phyloP scores from a whole-genome alignment of 2,888 invertebrate genomes.

The Cheilosia impressa region DNA sequence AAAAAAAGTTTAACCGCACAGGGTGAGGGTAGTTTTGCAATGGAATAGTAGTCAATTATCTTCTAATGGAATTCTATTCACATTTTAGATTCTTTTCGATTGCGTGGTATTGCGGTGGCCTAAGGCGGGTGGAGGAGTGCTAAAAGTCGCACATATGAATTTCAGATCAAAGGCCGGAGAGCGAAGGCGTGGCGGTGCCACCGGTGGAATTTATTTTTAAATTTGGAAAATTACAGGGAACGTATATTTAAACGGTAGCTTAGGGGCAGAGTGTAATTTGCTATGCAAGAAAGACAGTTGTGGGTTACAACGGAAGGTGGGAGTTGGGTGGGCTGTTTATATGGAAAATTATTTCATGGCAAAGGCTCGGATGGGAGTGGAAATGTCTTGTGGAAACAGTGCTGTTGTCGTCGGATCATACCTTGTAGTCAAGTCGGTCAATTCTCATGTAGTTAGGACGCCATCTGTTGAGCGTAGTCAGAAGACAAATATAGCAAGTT shows the following conservation, averaged over 20 bases:
- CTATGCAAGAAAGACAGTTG: neutral
- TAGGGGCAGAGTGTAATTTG: conserved; percentile 19
- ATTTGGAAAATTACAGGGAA: conserved; percentile 68
- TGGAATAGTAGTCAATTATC: conserved; percentile 56
- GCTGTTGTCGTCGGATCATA: too few relatives aligned
- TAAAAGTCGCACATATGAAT: conserved; percentile 71
- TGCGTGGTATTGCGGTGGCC: conserved; percentile 6
- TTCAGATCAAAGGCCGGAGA: conserved; percentile 64
- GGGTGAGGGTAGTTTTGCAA: conserved; percentile 39
- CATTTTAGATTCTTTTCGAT: conserved; percentile 58
- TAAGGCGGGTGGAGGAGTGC: conserved; percentile 37
- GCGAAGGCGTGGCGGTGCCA: conserved; percentile 39
- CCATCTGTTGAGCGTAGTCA: too few relatives aligned
- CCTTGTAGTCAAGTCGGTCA: too few relatives aligned
- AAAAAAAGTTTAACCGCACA: conserved; percentile 44
- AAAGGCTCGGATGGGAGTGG: too few relatives aligned
- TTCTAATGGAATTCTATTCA: conserved; percentile 65
- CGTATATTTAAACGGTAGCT: conserved; percentile 1
- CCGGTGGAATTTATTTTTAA: conserved; percentile 51
- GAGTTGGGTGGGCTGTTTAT: neutral
- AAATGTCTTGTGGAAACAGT: too few relatives aligned
- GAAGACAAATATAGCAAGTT: too few relatives aligned
- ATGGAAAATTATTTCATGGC: too few relatives aligned
- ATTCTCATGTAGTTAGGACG: too few relatives aligned
- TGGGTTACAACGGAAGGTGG: neutral